These are phyloP conservation scores for Sebastes diploproa DNA, from an alignment of 2,797 vertebrate genomes.

Conservation along the genomic window DNA sequence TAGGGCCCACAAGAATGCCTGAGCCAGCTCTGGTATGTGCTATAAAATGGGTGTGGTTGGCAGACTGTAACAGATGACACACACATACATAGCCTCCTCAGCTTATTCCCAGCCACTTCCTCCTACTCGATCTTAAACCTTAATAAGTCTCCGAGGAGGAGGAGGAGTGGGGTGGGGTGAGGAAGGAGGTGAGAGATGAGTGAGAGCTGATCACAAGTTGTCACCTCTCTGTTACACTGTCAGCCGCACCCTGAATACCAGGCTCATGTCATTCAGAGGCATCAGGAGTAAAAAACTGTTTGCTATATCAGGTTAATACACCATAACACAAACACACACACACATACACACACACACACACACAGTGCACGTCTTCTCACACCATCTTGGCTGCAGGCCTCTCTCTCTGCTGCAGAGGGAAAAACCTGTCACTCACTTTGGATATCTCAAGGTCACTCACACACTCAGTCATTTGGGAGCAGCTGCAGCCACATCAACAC, in stretches of 20 bases:
- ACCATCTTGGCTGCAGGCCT: background rate
- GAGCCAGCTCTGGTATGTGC: conserved; percentile 41
- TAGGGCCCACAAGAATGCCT: background rate
- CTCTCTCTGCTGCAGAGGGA: background rate
- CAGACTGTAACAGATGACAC: conserved; percentile 30
- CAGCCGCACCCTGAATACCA: conserved; percentile 31
- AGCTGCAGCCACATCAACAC: conserved; percentile 8
- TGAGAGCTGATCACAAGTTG: conserved; percentile 52
- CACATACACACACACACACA: background rate
- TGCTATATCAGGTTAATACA: background rate
- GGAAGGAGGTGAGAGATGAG: conserved; percentile 47
- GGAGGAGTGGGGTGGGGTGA: background rate
- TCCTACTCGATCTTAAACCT: background rate
- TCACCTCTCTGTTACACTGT: conserved; percentile 49
- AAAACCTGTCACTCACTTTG: conserved; percentile 18
- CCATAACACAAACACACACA: background rate
- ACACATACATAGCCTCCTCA: background rate
- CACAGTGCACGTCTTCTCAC: background rate
- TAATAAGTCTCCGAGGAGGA: background rate
- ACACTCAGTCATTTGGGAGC: conserved; percentile 7
- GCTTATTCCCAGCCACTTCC: conserved; percentile 2
- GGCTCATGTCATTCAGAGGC: background rate
- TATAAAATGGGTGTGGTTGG: conserved; percentile 50
- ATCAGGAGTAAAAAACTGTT: background rate
- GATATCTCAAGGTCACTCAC: conserved; percentile 57